These are phyloP conservation scores for Zapornia atra DNA, from an alignment of 2,113 vertebrate species.

Conservation along the genomic window DNA sequence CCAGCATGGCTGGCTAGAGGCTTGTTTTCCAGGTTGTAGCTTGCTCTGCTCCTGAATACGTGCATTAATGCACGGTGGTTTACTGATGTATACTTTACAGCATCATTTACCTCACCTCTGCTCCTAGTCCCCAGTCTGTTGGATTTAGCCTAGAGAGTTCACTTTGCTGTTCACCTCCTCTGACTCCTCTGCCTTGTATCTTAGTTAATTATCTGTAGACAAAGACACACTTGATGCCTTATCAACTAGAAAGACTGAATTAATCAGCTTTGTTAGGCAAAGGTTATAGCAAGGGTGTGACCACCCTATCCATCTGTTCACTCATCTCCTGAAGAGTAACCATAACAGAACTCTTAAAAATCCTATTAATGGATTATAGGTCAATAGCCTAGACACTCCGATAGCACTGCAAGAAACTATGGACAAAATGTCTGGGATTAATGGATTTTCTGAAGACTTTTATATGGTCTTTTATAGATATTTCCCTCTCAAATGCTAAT, in stretches of 20 bases:
- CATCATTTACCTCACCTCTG: not conserved
- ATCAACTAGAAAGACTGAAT: conserved; percentile 57
- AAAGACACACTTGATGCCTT: conserved; percentile 27
- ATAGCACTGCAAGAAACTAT: conserved; percentile 31
- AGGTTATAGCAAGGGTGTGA: conserved; percentile 46
- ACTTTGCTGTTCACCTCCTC: not conserved
- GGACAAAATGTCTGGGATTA: conserved; percentile 56
- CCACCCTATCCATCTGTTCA: conserved; percentile 47
- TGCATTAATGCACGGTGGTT: not conserved
- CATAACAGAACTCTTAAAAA: conserved; percentile 58
- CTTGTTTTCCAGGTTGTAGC: not conserved
- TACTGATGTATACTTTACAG: not conserved
- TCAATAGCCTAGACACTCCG: conserved; percentile 35
- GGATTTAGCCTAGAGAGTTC: conserved; percentile 13
- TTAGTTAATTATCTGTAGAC: conserved; percentile 61
- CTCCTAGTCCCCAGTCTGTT: not conserved
- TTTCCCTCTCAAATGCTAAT: conserved; percentile 59
- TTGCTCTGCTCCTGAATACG: rapidly evolving
- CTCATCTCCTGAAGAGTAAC: conserved; percentile 38
- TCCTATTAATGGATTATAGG: conserved; percentile 67
- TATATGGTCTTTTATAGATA: conserved; percentile 28
- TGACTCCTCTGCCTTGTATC: conserved; percentile 5
- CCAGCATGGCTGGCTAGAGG: not conserved
- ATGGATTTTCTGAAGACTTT: conserved; percentile 53
- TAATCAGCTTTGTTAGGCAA: conserved; percentile 64